Conservation (phyloP, 1,140 invertebrate species). For the Prorops nasuta region DNA sequence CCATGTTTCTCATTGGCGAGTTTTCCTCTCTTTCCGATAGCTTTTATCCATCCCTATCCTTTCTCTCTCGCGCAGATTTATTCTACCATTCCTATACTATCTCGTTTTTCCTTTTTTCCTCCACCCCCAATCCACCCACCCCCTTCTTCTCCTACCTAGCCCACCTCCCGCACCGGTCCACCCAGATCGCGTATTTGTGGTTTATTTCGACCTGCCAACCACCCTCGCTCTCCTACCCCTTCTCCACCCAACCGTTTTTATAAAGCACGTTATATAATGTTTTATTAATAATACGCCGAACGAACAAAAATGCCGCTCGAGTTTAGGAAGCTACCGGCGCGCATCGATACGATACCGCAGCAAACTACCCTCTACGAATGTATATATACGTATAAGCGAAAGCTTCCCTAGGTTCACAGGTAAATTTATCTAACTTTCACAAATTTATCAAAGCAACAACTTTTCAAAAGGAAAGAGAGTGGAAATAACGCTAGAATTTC, state of each 20-base stretch:
- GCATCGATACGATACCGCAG: no score
- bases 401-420: no score
- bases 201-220: conserved; percentile 20
- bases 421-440: no score
- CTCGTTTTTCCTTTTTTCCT: no score
- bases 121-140: not conserved
- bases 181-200: conserved; percentile 37
- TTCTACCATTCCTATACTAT: no score
- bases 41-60: not conserved
- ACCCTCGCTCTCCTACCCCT: not conserved
- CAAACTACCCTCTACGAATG: no score
- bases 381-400: no score
- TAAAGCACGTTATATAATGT: conserved; percentile 35
- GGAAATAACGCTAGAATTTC: no score
- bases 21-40: not conserved
- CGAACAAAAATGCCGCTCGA: conserved; percentile 17
- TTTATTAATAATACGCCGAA: conserved; percentile 39
- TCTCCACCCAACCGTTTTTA: conserved; percentile 25
- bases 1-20: not conserved
- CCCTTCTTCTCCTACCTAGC: not conserved
- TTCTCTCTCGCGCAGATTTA: no score
- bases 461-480: no score
- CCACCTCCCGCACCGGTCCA: conserved; percentile 10
- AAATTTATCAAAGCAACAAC: no score
- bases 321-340: no score